Conservation (phyloP, 2,797 vertebrate species). For the Decapterus maruadsi region DNA sequence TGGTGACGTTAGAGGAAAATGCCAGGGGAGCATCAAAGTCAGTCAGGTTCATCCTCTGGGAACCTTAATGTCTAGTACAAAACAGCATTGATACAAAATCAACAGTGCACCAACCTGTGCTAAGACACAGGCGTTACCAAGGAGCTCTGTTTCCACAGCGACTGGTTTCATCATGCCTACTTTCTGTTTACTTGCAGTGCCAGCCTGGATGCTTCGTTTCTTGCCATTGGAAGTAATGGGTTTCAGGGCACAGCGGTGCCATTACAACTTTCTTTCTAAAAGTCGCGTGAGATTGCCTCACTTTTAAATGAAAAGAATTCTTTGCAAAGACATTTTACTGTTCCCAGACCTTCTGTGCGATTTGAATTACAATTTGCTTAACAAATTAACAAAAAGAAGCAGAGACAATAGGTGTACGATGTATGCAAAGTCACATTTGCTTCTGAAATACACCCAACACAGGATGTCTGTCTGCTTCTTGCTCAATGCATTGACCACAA, state of each 20-base stretch:
- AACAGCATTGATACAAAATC: not conserved
- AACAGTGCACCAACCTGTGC: not conserved
- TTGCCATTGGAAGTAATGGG: too few relatives aligned
- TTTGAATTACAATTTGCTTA: slow-evolving; percentile 19
- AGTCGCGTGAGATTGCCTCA: not conserved
- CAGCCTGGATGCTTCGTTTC: too few relatives aligned
- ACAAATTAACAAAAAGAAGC: slow-evolving; percentile 1
- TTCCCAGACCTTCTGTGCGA: not conserved
- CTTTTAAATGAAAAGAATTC: slow-evolving; percentile 25
- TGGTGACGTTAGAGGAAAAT: not conserved
- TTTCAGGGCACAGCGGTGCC: too few relatives aligned
- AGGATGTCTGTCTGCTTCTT: not conserved
- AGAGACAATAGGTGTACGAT: slow-evolving; percentile 1
- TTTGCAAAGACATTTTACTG: slow-evolving; percentile 1
- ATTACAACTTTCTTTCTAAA: too few relatives aligned
- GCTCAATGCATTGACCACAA: slow-evolving; percentile 1
- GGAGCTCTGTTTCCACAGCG: too few relatives aligned
- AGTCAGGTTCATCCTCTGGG: not conserved
- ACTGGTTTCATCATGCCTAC: too few relatives aligned
- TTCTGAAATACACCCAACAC: not conserved
- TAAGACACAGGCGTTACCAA: too few relatives aligned
- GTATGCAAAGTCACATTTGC: slow-evolving; percentile 8
- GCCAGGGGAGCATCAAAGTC: not conserved
- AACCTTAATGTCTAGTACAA: not conserved
- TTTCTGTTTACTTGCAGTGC: too few relatives aligned